Evolutionary conservation across 2,113 vertebrate genomes (phyloP).

Genomic region (Nibea albiflora): DNA sequence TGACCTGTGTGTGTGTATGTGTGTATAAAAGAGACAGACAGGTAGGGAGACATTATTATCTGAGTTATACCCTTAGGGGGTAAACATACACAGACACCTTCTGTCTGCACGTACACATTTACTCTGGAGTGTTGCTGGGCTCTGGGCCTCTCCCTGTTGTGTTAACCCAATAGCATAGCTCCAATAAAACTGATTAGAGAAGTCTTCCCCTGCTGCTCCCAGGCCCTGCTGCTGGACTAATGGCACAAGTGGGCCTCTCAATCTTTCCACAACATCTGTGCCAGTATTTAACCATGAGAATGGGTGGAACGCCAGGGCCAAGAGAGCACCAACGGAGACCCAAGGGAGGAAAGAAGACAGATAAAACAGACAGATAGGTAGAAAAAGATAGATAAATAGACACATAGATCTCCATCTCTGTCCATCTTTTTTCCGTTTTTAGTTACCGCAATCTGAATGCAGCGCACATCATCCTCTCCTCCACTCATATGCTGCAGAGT

Average conservation of each 20-base stretch:
- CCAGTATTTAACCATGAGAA: conserved; percentile 73
- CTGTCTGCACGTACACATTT: conserved; percentile 27
- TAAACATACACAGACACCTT: conserved; percentile 53
- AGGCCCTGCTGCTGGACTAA: conserved; percentile 69
- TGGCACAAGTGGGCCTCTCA: conserved; percentile 76
- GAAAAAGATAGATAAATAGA: conserved; percentile 26
- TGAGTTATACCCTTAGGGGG: conserved; percentile 50
- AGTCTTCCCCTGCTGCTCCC: conserved; percentile 76
- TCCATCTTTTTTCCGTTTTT: conserved; percentile 16
- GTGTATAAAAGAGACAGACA: conserved; percentile 27
- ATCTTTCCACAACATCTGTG: conserved; percentile 81
- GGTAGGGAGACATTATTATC: conserved; percentile 34
- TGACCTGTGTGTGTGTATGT: conserved; percentile 1
- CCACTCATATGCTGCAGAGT: conserved; percentile 48
- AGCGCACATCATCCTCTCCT: conserved; percentile 35
- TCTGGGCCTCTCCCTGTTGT: conserved; percentile 69
- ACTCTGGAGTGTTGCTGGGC: conserved; percentile 43
- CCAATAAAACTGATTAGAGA: conserved; percentile 81
- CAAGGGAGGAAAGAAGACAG: conserved; percentile 4
- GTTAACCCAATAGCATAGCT: conserved; percentile 79
- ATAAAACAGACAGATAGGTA: conserved; percentile 12
- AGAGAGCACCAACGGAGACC: conserved; percentile 9
- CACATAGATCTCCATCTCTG: conserved; percentile 15
- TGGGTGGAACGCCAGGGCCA: conserved; percentile 48
- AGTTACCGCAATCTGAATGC: conserved; percentile 33